Percentiles rank a stretch among this genome's conserved stretches.
Evolutionary conservation across 2,113 vertebrate species (phyloP).

Genomic region (Bettongia penicillata): DNA sequence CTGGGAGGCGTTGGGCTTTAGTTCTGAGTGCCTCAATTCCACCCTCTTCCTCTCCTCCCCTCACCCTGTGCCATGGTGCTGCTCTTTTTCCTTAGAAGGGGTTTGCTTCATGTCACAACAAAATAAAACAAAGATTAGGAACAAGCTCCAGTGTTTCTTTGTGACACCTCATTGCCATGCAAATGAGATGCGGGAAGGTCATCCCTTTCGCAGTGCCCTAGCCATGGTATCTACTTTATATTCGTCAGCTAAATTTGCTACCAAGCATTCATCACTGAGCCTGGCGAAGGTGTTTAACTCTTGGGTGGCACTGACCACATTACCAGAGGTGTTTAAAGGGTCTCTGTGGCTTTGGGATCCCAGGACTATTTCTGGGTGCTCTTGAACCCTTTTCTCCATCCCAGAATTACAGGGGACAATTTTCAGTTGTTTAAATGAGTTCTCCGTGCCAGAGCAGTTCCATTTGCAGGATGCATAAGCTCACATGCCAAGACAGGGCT

Average conservation of each 20-base stretch:
- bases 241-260: slow-evolving; percentile 63
- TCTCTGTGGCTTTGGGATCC: not conserved
- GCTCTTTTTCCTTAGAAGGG: slow-evolving; percentile 73
- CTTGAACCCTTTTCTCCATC: not conserved
- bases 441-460: not conserved
- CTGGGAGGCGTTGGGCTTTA: not conserved
- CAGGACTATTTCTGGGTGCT: not conserved
- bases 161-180: slow-evolving; percentile 74
- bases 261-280: slow-evolving; percentile 68
- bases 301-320: slow-evolving; percentile 53
- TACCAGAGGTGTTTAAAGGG: not conserved
- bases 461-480: not conserved
- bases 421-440: not conserved
- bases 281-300: slow-evolving; percentile 70
- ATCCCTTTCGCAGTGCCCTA: slow-evolving; percentile 72
- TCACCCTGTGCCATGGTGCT: slow-evolving; percentile 11
- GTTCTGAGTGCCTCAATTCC: slow-evolving; percentile 11
- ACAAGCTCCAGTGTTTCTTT: slow-evolving; percentile 66
- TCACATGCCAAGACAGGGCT: slow-evolving; percentile 14
- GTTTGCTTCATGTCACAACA: slow-evolving; percentile 74
- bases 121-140: slow-evolving; percentile 78
- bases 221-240: slow-evolving; percentile 74
- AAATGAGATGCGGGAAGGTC: slow-evolving; percentile 78
- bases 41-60: not conserved
- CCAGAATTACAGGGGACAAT: not conserved